A percentile compares a stretch with the other conserved stretches of the same genome.
Conservation (phyloP, 1,140 invertebrate genomes). For the Lasioglossum albipes region DNA sequence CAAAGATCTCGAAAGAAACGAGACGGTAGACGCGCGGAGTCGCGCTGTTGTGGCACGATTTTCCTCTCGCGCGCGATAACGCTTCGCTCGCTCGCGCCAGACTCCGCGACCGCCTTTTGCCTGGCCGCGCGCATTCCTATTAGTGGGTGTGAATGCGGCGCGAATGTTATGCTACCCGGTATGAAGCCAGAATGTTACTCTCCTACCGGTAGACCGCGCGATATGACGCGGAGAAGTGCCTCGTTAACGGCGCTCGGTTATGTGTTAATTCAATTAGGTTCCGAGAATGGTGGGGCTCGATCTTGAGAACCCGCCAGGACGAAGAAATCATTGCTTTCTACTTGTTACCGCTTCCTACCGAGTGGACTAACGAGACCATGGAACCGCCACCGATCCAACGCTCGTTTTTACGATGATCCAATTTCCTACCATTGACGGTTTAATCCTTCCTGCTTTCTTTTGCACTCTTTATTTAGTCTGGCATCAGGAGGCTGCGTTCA, state of each 20-base stretch:
- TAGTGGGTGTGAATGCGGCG: slow-evolving; percentile 61
- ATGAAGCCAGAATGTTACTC: background rate
- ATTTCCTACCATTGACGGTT: too few species aligned
- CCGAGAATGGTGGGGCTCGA: too few species aligned
- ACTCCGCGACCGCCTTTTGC: slow-evolving; percentile 43
- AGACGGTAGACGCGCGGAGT: background rate
- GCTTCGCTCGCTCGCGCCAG: slow-evolving; percentile 23
- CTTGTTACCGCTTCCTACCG: too few species aligned
- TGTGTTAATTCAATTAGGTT: background rate
- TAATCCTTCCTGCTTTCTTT: too few species aligned
- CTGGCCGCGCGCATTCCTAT: slow-evolving; percentile 56
- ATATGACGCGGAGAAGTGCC: slow-evolving; percentile 1
- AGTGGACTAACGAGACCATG: too few species aligned
- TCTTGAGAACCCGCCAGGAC: too few species aligned
- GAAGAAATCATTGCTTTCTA: too few species aligned
- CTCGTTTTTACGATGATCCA: too few species aligned
- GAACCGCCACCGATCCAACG: too few species aligned
- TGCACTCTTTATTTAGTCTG: too few species aligned
- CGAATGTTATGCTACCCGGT: slow-evolving; percentile 14
- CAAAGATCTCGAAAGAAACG: too few species aligned
- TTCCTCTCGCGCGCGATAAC: slow-evolving; percentile 35
- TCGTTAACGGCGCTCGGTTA: background rate
- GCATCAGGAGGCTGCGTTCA: too few species aligned
- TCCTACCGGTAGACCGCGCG: background rate
- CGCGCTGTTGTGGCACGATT: slow-evolving; percentile 43